Conservation (phyloP, 2,113 vertebrate genomes). For the Mormyrus iriodes region DNA sequence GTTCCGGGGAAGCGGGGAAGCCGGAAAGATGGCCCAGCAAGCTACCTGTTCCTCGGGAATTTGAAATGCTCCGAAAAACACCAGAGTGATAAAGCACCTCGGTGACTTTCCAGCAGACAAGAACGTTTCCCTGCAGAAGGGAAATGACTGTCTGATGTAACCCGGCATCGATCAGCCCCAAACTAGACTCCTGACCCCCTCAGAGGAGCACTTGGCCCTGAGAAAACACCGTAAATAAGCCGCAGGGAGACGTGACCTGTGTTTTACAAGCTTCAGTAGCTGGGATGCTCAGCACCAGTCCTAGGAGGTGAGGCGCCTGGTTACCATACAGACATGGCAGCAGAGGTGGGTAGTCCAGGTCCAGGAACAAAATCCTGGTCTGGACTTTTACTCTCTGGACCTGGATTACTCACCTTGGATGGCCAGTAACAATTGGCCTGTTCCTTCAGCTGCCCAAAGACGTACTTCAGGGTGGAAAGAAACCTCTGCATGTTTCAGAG, state of each 20-base stretch:
- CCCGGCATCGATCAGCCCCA: neutral
- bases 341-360: no score
- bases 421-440: neutral
- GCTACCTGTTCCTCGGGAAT: neutral
- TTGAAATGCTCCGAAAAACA: neutral
- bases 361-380: no score
- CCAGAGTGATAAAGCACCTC: neutral
- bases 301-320: neutral
- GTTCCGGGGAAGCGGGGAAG: neutral
- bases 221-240: constrained; percentile 22
- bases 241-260: neutral
- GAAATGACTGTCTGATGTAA: constrained; percentile 34
- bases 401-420: no score
- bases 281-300: neutral
- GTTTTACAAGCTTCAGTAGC: no score
- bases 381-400: no score
- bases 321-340: neutral
- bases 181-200: constrained; percentile 19
- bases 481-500: neutral
- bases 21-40: neutral
- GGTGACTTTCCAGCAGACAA: neutral
- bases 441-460: neutral
- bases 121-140: constrained; percentile 14
- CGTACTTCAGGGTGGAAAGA: neutral
- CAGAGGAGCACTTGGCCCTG: constrained; percentile 21